Evolutionary conservation across 2,113 vertebrate genomes (phyloP), one percentile per base, ranked within the genome.

Genomic region (Collichthys lucidus): DNA sequence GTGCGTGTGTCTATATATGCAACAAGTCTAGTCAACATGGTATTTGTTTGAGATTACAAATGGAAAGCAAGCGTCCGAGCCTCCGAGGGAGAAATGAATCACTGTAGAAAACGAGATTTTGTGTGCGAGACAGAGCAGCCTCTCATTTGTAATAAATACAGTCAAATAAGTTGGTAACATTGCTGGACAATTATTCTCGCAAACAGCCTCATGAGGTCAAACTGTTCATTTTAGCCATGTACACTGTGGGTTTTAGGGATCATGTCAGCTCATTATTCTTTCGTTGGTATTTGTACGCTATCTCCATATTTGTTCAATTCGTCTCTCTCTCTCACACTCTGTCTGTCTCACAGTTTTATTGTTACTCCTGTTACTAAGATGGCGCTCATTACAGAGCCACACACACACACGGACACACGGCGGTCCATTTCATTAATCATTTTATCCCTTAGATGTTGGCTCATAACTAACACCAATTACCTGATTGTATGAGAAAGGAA

Each of bases 391-490:
- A 40, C n/a, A 65, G 29, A 22, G 44, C 17, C 67, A 11, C 60
- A 63, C 53, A 17, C 61, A 56, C 22, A 50, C 46, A 35, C 49
- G 57, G 50, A 56, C 61, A 40, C 12, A 11, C 57, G 3, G 6
- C n/a, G 5, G 11, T 31, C 40, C 53, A 4, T 70, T 67, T 60
- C 16, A 81, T 83, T 49, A 68, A 62, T 80, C 52, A 78, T 67
- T 69, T 59, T 22, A 66, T 86, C 72, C 80, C 31, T 62, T 4
- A n/a, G 59, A 73, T 20, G 20, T 50, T 19, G 52, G 74, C 70
- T 79, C 64, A 61, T 61, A 60, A 68, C 63, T 35, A 74, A 78
- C 61, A 74, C 77, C 72, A 84, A 86, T 86, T 78, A 85, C 4
- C 40, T 62, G 60, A 49, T 70, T 55, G 59, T 74, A 47, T 44